Evolutionary conservation across 2,113 vertebrate genomes (phyloP).

Genomic region (Atractosteus spatula): DNA sequence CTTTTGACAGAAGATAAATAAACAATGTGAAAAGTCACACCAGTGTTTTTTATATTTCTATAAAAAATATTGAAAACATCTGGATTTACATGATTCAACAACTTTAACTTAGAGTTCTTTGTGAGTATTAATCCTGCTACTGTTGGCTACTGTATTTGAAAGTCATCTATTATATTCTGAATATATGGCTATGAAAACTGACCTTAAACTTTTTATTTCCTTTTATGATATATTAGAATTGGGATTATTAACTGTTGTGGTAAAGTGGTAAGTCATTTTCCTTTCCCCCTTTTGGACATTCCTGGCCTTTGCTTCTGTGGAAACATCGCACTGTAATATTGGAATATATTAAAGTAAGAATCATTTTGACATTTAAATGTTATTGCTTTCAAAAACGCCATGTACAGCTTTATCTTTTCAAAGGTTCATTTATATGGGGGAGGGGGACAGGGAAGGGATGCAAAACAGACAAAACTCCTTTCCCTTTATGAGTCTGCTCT

Average conservation of each 20-base stretch:
- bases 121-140: too few species aligned
- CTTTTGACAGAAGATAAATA: too few species aligned
- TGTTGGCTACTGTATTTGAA: constrained; percentile 21
- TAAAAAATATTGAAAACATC: too few species aligned
- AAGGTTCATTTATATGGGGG: constrained; percentile 4
- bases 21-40: too few species aligned
- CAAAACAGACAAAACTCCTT: background rate
- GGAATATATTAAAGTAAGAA: constrained; percentile 62
- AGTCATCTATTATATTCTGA: constrained; percentile 43
- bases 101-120: too few species aligned
- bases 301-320: constrained; percentile 49
- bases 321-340: constrained; percentile 47
- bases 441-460: background rate
- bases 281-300: constrained; percentile 43
- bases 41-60: too few species aligned
- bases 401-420: constrained; percentile 33
- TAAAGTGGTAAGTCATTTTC: constrained; percentile 47
- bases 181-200: constrained; percentile 41
- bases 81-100: too few species aligned
- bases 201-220: constrained; percentile 50
- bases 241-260: constrained; percentile 57
- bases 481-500: constrained; percentile 27
- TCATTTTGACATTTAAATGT: constrained; percentile 67
- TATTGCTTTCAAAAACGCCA: constrained; percentile 43
- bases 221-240: constrained; percentile 55